phyloP scores from a whole-genome alignment of 2,113 vertebrate genomes.

The Rhinoptilus africanus region DNA sequence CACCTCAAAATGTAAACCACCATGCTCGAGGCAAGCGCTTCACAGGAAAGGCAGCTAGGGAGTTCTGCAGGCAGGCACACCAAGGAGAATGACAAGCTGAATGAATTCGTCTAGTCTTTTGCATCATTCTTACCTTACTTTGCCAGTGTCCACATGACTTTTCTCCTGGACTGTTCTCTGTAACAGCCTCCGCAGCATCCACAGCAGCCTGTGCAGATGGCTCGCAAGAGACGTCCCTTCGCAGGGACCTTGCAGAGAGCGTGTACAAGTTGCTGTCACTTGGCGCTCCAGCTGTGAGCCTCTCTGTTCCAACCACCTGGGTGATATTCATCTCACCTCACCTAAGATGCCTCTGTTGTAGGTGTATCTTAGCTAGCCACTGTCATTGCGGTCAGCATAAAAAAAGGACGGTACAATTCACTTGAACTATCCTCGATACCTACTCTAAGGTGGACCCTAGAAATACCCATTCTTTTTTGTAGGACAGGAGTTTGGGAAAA shows the following conservation, averaged over 20 bases:
- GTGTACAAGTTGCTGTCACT: neutral
- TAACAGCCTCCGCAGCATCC: accelerated
- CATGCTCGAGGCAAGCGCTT: neutral
- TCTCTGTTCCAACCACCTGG: neutral
- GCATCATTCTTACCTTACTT: neutral
- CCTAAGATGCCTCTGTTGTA: neutral
- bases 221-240: neutral
- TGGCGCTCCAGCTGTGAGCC: neutral
- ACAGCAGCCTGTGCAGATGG: neutral
- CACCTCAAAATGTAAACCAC: neutral
- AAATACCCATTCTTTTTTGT: neutral
- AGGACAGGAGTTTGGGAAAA: neutral
- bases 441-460: neutral
- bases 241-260: neutral
- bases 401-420: neutral
- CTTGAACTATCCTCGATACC: neutral
- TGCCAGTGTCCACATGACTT: neutral
- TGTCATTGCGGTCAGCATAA: neutral
- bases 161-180: neutral
- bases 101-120: neutral
- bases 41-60: neutral
- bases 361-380: neutral
- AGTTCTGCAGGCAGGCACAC: neutral
- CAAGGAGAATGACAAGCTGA: neutral
- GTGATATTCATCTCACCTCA: neutral